Evolutionary conservation across 2,888 invertebrate genomes (phyloP).

Genomic region (Leptinotarsa haldemani): DNA sequence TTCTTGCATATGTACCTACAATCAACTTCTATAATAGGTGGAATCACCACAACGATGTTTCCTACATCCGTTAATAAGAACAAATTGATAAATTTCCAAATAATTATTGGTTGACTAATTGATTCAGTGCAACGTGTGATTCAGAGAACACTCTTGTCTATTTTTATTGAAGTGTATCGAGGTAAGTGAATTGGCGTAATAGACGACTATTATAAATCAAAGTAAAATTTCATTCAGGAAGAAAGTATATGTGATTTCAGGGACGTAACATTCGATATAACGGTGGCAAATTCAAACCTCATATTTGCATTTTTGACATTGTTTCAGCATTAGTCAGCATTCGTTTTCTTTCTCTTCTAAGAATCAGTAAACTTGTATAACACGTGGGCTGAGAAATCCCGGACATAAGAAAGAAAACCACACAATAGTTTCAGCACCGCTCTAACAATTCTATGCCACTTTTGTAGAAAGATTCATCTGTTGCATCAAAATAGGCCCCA

Average conservation of each 20-base stretch:
- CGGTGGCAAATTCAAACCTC: no score
- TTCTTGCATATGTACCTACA: no score
- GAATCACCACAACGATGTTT: background rate
- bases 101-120: background rate
- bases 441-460: no score
- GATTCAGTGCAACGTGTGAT: background rate
- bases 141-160: background rate
- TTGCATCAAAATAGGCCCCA: no score
- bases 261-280: background rate
- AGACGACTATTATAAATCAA: background rate
- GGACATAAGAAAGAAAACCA: no score
- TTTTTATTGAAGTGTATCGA: background rate
- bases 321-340: no score
- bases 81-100: background rate
- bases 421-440: no score
- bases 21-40: background rate
- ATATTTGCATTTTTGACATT: no score
- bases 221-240: background rate
- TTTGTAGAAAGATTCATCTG: no score
- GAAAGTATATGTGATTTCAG: constrained; percentile 2
- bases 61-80: constrained; percentile 29
- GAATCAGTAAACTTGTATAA: no score
- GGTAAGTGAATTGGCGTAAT: background rate
- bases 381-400: no score
- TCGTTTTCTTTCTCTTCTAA: no score